Percentiles rank a stretch among this genome's conserved stretches.
These are phyloP conservation scores for Geotrypetes seraphini DNA, from an alignment of 2,797 vertebrate species.

Conservation along the genomic window DNA sequence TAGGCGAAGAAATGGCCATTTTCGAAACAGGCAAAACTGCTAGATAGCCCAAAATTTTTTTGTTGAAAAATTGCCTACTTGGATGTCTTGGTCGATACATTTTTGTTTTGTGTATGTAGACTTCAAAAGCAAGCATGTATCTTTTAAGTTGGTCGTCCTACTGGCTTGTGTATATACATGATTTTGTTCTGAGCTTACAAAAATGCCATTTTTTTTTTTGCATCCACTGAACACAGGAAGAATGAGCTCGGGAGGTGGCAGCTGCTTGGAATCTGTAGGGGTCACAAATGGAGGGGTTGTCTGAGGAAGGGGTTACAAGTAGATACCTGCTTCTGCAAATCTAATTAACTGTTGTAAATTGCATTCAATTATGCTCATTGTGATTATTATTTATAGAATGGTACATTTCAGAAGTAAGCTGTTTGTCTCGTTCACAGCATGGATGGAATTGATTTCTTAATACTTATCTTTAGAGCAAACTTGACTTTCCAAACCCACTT, in stretches of 20 bases:
- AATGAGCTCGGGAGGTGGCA: neutral
- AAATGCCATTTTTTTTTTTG: neutral
- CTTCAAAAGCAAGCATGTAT: no score
- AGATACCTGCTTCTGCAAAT: neutral
- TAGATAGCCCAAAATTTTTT: no score
- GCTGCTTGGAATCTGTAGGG: accelerated
- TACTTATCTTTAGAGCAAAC: slow-evolving; percentile 54
- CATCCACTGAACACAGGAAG: slow-evolving; percentile 11
- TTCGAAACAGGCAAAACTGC: no score
- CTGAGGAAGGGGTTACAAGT: neutral
- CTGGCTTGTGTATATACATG: no score
- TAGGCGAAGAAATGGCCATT: no score
- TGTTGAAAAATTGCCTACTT: no score
- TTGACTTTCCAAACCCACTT: slow-evolving; percentile 42
- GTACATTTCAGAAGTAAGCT: slow-evolving; percentile 41
- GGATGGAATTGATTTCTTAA: slow-evolving; percentile 48
- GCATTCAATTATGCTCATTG: slow-evolving; percentile 14
- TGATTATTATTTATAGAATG: slow-evolving; percentile 28
- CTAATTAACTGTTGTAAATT: neutral
- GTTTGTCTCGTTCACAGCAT: slow-evolving; percentile 30
- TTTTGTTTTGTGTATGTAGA: no score
- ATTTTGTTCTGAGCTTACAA: no score
- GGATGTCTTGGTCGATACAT: no score
- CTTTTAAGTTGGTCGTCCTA: no score
- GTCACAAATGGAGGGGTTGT: neutral